Percentiles rank a stretch among this genome's conserved stretches.
These are phyloP conservation scores for Tetragonula clypearis DNA, from an alignment of 1,140 invertebrate genomes.

Conservation along the genomic window DNA sequence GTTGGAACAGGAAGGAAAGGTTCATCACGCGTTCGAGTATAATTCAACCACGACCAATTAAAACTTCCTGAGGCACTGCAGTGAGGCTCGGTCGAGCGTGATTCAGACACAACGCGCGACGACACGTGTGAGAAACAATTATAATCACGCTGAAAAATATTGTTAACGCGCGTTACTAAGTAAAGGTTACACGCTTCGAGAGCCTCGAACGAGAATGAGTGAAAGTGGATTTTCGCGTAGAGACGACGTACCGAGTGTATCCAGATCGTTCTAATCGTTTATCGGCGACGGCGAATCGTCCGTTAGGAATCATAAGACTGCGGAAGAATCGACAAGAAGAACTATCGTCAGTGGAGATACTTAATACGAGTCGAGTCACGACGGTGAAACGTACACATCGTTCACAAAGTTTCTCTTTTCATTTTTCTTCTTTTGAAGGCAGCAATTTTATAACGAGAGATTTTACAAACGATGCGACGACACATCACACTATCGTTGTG, in stretches of 20 bases:
- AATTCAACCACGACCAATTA: constrained; percentile 65
- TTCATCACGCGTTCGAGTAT: constrained; percentile 32
- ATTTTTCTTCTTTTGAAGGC: neutral
- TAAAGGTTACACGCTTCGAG: constrained; percentile 34
- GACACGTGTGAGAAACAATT: constrained; percentile 13
- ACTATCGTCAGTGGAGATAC: neutral
- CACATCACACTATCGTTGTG: neutral
- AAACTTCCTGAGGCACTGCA: constrained; percentile 35
- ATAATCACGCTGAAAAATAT: neutral
- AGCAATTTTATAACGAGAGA: neutral
- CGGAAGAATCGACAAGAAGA: constrained; percentile 40
- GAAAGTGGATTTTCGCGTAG: constrained; percentile 39
- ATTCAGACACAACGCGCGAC: constrained; percentile 19
- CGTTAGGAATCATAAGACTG: constrained; percentile 61
- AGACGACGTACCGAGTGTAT: constrained; percentile 13
- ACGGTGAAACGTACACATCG: neutral
- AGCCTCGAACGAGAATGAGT: constrained; percentile 16
- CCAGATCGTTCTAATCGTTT: neutral
- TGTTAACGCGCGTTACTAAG: constrained; percentile 27
- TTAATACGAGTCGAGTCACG: constrained; percentile 1
- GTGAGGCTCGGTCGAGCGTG: neutral
- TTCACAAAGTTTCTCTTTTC: neutral
- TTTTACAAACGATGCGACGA: neutral
- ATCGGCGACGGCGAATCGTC: constrained; percentile 25
- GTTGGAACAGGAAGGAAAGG: constrained; percentile 17